Evolutionary conservation across 2,797 vertebrate species (phyloP), one percentile per base, ranked within the genome.

Genomic region (Fundulus diaphanus): DNA sequence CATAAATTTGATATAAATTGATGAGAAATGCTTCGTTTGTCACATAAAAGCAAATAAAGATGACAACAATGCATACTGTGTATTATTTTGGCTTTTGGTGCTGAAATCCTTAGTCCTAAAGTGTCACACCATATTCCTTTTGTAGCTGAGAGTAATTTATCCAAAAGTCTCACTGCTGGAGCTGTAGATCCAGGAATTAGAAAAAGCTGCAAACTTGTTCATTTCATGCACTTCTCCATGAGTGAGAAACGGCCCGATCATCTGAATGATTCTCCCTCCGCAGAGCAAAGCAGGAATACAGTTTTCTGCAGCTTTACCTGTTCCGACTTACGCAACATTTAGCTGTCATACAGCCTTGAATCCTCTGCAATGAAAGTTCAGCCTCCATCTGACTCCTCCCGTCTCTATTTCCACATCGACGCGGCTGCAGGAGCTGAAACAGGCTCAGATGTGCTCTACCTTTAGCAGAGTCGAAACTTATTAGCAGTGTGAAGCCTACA

Each of bases 401-500:
- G 68, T 78, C 68, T 48, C 80, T 61, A 49, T 69, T 71, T 84
- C 76, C 46, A 57, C 56, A 70, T 65, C 44, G 59, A 72, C 74
- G 69, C 35, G 49, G 73, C 80, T 75, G 0, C 8, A 63, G 56
- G 20, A n/a, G 68, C 78, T 37, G 59, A 42, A 49, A 33, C 24
- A 9, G 20, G 63, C 80, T 40, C 35, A 44, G 57, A 46, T 18
- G 22, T 59, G 57, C 66, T 73, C 68, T 27, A 5, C 72, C 66
- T 74, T 57, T 54, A n/a, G 48, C 6, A 11, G 12, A 24, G 27
- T 56, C 33, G 18, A 65, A 68, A 35, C 13, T n/a, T 72, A 35
- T 7, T 24, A 11, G 35, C 13, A 72, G 70, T 75, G 73, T 2
- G 22, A 52, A 51, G 68, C 57, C 96, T 96, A 99, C 90, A 99